These are phyloP conservation scores for Pedicia rivosa DNA, from an alignment of 2,888 invertebrate species.

Conservation along the genomic window DNA sequence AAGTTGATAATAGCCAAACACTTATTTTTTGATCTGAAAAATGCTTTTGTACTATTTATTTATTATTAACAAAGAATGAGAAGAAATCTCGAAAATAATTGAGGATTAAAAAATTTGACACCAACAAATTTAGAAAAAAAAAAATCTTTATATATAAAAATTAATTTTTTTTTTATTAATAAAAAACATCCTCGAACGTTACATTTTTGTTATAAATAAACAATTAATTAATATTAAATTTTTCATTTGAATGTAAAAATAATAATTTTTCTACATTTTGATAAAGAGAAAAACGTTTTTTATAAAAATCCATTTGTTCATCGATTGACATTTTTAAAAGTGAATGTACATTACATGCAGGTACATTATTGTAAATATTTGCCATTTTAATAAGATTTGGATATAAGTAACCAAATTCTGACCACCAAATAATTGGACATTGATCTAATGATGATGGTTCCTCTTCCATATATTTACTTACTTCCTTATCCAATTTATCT, in stretches of 20 bases:
- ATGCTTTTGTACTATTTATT: too few species aligned
- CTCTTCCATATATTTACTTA: constrained; percentile 4
- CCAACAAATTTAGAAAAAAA: too few species aligned
- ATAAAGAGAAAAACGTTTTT: neutral
- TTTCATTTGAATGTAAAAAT: neutral
- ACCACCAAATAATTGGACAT: constrained; percentile 28
- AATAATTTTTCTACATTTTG: neutral
- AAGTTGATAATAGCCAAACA: too few species aligned
- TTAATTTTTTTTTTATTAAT: too few species aligned
- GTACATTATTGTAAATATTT: constrained; percentile 23
- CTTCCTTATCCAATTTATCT: constrained; percentile 6
- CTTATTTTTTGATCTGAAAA: too few species aligned
- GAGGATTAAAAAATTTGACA: too few species aligned
- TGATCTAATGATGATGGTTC: constrained; percentile 16
- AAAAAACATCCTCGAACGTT: too few species aligned
- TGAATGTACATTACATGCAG: constrained; percentile 24
- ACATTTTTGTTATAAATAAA: too few species aligned
- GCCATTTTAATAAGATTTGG: constrained; percentile 21
- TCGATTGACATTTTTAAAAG: neutral
- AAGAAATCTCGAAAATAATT: too few species aligned
- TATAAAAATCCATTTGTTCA: constrained; percentile 1
- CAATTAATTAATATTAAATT: too few species aligned
- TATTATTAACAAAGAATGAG: too few species aligned
- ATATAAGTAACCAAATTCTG: constrained; percentile 23
- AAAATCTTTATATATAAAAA: too few species aligned